A percentile compares a stretch with the other conserved stretches of the same genome.
These are phyloP conservation scores for Delphinus delphis DNA, from an alignment of 2,113 vertebrate species.

Conservation along the genomic window DNA sequence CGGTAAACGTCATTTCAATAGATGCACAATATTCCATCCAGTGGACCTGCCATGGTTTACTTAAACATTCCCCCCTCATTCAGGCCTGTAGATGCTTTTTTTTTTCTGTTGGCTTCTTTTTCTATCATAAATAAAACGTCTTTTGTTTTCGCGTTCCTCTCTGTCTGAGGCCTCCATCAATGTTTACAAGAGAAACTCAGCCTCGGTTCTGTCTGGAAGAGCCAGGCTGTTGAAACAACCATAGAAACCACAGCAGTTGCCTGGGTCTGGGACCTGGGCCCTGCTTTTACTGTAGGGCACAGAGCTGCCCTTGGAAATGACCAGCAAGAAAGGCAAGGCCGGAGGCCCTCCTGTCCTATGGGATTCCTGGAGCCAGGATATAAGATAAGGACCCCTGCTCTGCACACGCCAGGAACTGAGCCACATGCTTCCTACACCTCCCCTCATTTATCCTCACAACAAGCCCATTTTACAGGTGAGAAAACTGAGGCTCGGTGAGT, in stretches of 20 bases:
- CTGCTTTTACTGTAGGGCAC: fast-evolving
- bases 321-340: not conserved
- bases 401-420: fast-evolving
- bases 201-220: not conserved
- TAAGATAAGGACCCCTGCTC: fast-evolving
- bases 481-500: not conserved
- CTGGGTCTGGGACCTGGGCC: not conserved
- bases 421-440: fast-evolving
- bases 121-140: constrained; percentile 63
- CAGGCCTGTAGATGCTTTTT: not conserved
- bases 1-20: constrained; percentile 63
- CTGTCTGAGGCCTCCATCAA: constrained; percentile 52
- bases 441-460: not conserved
- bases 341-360: not conserved
- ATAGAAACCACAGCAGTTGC: not conserved
- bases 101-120: constrained; percentile 41
- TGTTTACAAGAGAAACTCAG: constrained; percentile 49
- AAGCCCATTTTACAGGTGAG: not conserved
- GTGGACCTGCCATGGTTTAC: not conserved
- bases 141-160: constrained; percentile 56
- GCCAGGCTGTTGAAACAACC: not conserved
- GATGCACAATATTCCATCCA: not conserved
- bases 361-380: not conserved
- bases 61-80: constrained; percentile 51
- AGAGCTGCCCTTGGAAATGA: not conserved